Conservation (phyloP, 1,140 invertebrate genomes). For the Arion vulgaris region DNA sequence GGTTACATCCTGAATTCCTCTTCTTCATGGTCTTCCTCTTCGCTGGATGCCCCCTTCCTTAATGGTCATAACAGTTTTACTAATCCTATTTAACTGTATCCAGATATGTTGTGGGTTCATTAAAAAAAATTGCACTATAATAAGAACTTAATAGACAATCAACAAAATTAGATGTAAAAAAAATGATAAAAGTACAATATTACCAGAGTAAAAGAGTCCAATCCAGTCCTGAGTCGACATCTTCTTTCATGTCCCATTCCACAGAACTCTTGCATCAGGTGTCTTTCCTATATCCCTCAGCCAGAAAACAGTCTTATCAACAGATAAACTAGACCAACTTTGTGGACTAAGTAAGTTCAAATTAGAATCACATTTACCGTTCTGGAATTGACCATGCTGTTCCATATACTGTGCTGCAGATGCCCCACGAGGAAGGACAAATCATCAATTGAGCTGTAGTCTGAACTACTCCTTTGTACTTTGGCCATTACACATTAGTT, state of each 20-base stretch:
- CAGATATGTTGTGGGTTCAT: no score
- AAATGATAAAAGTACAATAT: not conserved
- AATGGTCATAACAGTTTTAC: no score
- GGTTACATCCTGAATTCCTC: no score
- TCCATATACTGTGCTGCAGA: constrained; percentile 41
- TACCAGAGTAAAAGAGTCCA: constrained; percentile 70
- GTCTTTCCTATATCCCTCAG: constrained; percentile 46
- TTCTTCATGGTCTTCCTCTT: no score
- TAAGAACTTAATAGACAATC: no score
- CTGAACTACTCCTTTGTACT: constrained; percentile 40
- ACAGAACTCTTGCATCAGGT: constrained; percentile 54
- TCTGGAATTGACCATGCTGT: constrained; percentile 42
- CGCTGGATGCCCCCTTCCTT: no score
- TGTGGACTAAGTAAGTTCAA: constrained; percentile 51
- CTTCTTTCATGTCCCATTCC: constrained; percentile 71
- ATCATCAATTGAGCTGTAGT: constrained; percentile 59
- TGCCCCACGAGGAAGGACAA: constrained; percentile 55
- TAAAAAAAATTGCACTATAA: no score
- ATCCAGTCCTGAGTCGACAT: constrained; percentile 72
- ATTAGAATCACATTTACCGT: constrained; percentile 64
- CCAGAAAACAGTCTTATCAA: constrained; percentile 45
- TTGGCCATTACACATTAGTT: constrained; percentile 46
- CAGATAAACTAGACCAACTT: constrained; percentile 54
- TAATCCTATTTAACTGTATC: no score
- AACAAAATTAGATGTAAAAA: not conserved